A percentile compares a stretch with the other conserved stretches of the same genome.
Evolutionary conservation across 2,797 vertebrate genomes (phyloP).

Genomic region (Gambelia wislizenii): DNA sequence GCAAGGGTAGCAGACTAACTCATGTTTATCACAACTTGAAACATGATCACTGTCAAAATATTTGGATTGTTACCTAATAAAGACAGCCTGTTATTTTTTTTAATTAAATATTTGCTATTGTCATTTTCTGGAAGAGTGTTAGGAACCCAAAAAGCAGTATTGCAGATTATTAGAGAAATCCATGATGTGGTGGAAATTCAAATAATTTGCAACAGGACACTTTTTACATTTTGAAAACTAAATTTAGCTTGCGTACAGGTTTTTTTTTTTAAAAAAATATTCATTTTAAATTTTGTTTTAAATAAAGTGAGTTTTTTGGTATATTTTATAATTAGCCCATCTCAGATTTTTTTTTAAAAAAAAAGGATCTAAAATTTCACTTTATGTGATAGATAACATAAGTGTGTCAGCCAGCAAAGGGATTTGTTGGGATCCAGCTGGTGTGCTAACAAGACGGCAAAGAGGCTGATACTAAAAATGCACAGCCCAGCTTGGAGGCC

Average conservation of each 20-base stretch:
- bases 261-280: no score
- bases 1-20: background rate
- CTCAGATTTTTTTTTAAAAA: background rate
- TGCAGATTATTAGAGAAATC: background rate
- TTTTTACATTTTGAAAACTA: background rate
- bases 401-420: background rate
- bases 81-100: conserved; percentile 3
- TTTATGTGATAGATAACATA: background rate
- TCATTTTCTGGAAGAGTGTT: background rate
- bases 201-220: no score
- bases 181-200: background rate
- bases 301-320: background rate
- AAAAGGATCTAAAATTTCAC: background rate
- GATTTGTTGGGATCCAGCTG: background rate
- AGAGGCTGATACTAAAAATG: background rate
- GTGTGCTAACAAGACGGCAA: background rate
- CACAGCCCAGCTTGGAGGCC: background rate
- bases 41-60: conserved; percentile 21
- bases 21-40: conserved; percentile 18
- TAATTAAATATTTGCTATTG: conserved; percentile 19
- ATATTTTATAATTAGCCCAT: background rate
- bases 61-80: conserved; percentile 11
- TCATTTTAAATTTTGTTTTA: background rate
- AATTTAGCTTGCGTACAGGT: no score
- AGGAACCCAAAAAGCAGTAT: background rate